Evolutionary conservation across 2,797 vertebrate species (phyloP).

Genomic region (Centroberyx gerrardi): DNA sequence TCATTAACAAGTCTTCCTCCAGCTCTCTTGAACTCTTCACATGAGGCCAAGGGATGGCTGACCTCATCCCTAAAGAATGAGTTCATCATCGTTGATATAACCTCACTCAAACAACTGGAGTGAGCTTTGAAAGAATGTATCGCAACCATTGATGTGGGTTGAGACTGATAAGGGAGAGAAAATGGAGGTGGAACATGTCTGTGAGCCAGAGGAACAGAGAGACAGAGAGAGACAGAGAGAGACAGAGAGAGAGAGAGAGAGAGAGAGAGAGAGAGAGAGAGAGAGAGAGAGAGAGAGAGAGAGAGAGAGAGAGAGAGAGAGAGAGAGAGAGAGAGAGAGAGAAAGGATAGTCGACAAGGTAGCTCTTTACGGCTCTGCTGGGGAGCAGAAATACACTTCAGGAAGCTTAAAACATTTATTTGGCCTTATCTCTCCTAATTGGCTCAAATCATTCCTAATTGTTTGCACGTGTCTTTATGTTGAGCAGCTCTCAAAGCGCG

Average conservation of each 20-base stretch:
- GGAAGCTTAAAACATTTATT: constrained; percentile 89
- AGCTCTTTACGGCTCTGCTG: constrained; percentile 49
- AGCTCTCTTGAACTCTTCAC: constrained; percentile 56
- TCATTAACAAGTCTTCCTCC: constrained; percentile 53
- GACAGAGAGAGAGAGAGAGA: background rate
- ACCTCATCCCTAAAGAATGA: constrained; percentile 67
- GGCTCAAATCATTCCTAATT: constrained; percentile 85
- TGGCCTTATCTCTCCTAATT: constrained; percentile 89
- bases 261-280: constrained; percentile 2
- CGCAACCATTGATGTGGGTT: constrained; percentile 38
- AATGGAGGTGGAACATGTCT: constrained; percentile 1
- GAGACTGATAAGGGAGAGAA: constrained; percentile 22
- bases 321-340: constrained; percentile 5
- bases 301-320: background rate
- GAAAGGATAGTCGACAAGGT: constrained; percentile 32
- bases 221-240: constrained; percentile 21
- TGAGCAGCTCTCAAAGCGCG: constrained; percentile 40
- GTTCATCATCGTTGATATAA: constrained; percentile 64
- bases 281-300: constrained; percentile 12
- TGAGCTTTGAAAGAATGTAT: constrained; percentile 37
- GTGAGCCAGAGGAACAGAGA: background rate
- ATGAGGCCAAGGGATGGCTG: constrained; percentile 58
- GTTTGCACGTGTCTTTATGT: constrained; percentile 80
- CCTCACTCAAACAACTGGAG: constrained; percentile 48
- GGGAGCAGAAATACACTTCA: constrained; percentile 82